phyloP scores from a whole-genome alignment of 2,797 vertebrate genomes.

The Onychomys leucogaster region DNA sequence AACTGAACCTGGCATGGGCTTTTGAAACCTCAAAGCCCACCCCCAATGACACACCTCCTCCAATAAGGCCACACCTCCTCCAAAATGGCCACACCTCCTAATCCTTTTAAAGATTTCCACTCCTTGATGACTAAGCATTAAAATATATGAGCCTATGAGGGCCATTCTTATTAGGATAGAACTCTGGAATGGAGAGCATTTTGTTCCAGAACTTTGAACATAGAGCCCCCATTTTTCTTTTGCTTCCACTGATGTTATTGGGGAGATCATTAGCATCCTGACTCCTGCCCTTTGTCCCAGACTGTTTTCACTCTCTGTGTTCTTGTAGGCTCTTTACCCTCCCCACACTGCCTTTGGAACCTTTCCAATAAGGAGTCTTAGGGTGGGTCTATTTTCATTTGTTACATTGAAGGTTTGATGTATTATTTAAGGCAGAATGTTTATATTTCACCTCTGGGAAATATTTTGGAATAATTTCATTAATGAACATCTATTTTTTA shows the following conservation, averaged over 20 bases:
- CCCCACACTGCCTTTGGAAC: background rate
- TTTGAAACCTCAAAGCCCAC: background rate
- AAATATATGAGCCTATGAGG: background rate
- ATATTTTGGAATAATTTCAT: background rate
- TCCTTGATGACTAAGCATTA: background rate
- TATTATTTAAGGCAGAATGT: background rate
- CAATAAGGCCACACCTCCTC: background rate
- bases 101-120: background rate
- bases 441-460: constrained; percentile 43
- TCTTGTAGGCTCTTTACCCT: background rate
- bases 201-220: constrained; percentile 39
- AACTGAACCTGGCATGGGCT: background rate
- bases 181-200: background rate
- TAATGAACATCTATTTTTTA: constrained; percentile 25
- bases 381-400: constrained; percentile 30
- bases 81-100: background rate
- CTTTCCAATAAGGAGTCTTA: background rate
- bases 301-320: background rate
- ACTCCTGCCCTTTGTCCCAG: background rate
- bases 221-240: background rate
- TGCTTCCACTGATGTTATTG: background rate
- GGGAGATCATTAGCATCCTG: background rate
- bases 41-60: background rate
- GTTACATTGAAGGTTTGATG: background rate
- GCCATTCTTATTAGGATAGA: background rate